phyloP scores from a whole-genome alignment of 2,113 vertebrate genomes.

The Cynopterus brachyotis region DNA sequence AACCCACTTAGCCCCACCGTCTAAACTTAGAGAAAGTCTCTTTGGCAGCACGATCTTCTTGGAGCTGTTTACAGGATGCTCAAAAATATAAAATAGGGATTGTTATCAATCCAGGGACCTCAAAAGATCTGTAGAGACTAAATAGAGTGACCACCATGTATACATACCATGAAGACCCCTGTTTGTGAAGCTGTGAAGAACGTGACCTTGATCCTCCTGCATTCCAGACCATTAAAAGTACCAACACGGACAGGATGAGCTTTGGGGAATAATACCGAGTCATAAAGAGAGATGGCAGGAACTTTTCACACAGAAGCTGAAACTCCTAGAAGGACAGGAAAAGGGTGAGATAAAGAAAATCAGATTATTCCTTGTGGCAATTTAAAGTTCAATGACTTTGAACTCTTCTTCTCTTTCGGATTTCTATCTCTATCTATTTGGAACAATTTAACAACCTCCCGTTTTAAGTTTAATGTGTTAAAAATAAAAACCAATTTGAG shows the following conservation, averaged over 20 bases:
- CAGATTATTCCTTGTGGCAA: conserved; percentile 47
- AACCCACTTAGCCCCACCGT: neutral
- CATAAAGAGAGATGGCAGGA: neutral
- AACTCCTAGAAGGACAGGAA: neutral
- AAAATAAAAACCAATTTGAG: conserved; percentile 70
- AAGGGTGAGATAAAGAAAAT: conserved; percentile 36
- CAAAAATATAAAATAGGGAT: neutral
- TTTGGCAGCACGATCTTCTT: neutral
- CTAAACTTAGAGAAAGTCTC: neutral
- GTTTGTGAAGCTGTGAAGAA: neutral
- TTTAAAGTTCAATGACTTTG: conserved; percentile 70
- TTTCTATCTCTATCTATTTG: conserved; percentile 58
- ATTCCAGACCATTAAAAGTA: neutral
- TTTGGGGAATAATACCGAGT: neutral
- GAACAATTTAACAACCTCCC: conserved; percentile 62
- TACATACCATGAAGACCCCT: neutral
- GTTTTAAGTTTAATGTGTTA: conserved; percentile 67
- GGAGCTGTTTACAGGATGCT: neutral
- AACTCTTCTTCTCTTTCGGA: conserved; percentile 48
- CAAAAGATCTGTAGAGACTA: neutral
- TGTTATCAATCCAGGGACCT: neutral
- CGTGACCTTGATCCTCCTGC: neutral
- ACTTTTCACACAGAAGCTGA: neutral
- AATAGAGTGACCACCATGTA: neutral
- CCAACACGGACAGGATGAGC: rapidly evolving